Percentiles rank a stretch among this genome's conserved stretches.
Conservation (phyloP, 2,888 invertebrate genomes). For the Eilema caniola region DNA sequence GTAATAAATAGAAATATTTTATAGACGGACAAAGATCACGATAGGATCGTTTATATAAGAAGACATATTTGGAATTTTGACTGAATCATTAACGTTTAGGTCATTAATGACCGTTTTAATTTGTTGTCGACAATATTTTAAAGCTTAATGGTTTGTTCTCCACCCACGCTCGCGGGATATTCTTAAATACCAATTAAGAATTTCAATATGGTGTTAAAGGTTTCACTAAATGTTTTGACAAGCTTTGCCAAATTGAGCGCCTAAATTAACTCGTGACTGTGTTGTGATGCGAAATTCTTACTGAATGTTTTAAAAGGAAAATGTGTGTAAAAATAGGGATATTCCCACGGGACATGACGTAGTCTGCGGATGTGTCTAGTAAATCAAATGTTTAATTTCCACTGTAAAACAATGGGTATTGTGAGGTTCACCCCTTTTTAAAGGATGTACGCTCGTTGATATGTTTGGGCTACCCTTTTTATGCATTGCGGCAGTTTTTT, state of each 20-base stretch:
- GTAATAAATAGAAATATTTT: slow-evolving; percentile 81
- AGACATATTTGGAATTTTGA: slow-evolving; percentile 67
- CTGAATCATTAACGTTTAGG: slow-evolving; percentile 63
- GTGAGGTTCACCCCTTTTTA: slow-evolving; percentile 63
- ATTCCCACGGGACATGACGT: slow-evolving; percentile 72
- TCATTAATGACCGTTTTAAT: slow-evolving; percentile 68
- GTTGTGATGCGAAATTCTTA: slow-evolving; percentile 68
- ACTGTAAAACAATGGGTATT: slow-evolving; percentile 72
- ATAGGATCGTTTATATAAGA: slow-evolving; percentile 69
- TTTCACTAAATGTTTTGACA: slow-evolving; percentile 54
- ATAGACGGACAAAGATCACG: slow-evolving; percentile 65
- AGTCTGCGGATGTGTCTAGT: slow-evolving; percentile 72
- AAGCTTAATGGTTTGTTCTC: slow-evolving; percentile 56
- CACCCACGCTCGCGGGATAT: slow-evolving; percentile 60
- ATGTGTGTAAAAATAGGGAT: slow-evolving; percentile 55
- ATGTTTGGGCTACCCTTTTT: slow-evolving; percentile 49
- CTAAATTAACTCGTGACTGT: slow-evolving; percentile 45
- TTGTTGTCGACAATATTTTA: slow-evolving; percentile 64
- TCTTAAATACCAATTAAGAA: slow-evolving; percentile 62
- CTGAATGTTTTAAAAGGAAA: slow-evolving; percentile 66
- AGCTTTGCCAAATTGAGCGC: slow-evolving; percentile 53
- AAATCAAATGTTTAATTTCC: slow-evolving; percentile 82
- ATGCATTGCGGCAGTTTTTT: slow-evolving; percentile 43
- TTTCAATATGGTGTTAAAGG: slow-evolving; percentile 63
- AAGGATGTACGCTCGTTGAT: slow-evolving; percentile 52